phyloP scores from a whole-genome alignment of 2,797 vertebrate species.

The Enteromius mattozi region DNA sequence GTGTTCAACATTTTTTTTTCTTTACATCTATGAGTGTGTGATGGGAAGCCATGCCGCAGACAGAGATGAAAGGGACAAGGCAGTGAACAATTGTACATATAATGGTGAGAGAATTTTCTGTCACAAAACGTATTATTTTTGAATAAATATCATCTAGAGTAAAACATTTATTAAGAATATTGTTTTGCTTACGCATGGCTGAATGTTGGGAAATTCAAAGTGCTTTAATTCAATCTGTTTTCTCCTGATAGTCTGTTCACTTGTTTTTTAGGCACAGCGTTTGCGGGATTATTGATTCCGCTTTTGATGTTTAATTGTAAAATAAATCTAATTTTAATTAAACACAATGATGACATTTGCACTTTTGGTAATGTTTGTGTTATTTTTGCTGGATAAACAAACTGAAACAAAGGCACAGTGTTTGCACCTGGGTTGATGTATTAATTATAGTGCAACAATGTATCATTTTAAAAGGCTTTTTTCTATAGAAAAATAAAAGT shows the following conservation, averaged over 20 bases:
- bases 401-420: background rate
- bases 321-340: background rate
- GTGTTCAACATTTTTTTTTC: no score
- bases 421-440: background rate
- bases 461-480: background rate
- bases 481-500: background rate
- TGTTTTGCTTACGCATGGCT: background rate
- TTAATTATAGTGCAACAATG: background rate
- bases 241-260: background rate
- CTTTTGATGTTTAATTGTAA: constrained; percentile 1
- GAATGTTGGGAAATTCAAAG: background rate
- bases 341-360: constrained; percentile 4
- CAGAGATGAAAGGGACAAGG: background rate
- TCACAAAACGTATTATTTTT: background rate
- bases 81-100: background rate
- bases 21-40: background rate
- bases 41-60: background rate
- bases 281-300: background rate
- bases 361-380: background rate
- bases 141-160: background rate
- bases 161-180: background rate
- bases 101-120: background rate
- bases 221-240: background rate
- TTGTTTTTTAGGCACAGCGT: background rate
- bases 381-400: constrained; percentile 13